Conservation (phyloP, 1,140 invertebrate species). For the Conus betulinus region DNA sequence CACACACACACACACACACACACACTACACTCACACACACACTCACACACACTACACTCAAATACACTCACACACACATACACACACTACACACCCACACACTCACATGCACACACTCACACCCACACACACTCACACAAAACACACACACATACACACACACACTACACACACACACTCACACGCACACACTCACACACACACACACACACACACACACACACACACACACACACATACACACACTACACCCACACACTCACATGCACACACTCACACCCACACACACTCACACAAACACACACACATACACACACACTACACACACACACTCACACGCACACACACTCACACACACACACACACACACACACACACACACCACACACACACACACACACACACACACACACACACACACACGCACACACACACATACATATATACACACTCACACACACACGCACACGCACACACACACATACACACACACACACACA, state of each 20-base stretch:
- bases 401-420: conserved; percentile 13
- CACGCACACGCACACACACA: background rate
- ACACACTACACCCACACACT: no score
- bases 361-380: background rate
- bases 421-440: background rate
- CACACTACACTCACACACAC: background rate
- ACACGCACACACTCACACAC: background rate
- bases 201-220: conserved; percentile 15
- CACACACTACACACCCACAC: background rate
- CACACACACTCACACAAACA: background rate
- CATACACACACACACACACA: background rate
- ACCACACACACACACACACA: background rate
- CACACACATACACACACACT: background rate
- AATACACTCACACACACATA: background rate
- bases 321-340: background rate
- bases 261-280: background rate
- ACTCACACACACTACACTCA: no score
- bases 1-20: conserved; percentile 5
- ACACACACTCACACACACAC: background rate
- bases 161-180: background rate
- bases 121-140: background rate
- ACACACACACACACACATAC: background rate
- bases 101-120: background rate
- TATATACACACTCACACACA: no score
- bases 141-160: background rate